Evolutionary conservation across 1,140 invertebrate genomes (phyloP).

Genomic region (Cyphomyrmex costatus): DNA sequence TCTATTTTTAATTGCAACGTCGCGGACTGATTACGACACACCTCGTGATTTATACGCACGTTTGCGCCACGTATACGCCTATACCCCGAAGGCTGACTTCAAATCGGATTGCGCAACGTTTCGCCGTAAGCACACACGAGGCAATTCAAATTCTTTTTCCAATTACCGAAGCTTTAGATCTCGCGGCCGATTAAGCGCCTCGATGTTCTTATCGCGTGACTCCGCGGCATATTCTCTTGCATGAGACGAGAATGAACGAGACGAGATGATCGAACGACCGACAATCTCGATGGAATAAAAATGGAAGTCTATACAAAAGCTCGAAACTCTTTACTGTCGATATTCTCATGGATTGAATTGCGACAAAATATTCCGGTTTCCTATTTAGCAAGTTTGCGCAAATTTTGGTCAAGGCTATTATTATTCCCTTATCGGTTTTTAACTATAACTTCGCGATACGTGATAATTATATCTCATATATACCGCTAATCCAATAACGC

Average conservation of each 20-base stretch:
- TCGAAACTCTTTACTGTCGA: background rate
- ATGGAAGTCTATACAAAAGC: slow-evolving; percentile 12
- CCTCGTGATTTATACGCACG: slow-evolving; percentile 30
- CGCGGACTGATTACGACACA: slow-evolving; percentile 47
- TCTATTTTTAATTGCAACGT: slow-evolving; percentile 59
- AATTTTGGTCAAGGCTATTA: slow-evolving; percentile 31
- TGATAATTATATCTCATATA: slow-evolving; percentile 26
- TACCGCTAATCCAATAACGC: background rate
- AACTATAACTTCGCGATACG: background rate
- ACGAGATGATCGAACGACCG: background rate
- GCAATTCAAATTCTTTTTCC: slow-evolving; percentile 45
- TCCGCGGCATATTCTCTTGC: background rate
- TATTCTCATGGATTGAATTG: background rate
- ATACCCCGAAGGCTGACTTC: background rate
- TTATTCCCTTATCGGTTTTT: slow-evolving; percentile 57
- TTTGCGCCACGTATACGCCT: background rate
- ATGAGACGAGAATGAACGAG: background rate
- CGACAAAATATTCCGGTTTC: background rate
- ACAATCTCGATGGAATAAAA: slow-evolving; percentile 13
- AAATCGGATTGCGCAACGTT: slow-evolving; percentile 53
- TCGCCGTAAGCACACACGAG: slow-evolving; percentile 23
- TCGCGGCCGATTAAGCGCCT: slow-evolving; percentile 14
- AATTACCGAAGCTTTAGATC: slow-evolving; percentile 59
- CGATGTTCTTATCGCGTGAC: slow-evolving; percentile 66
- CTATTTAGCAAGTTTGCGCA: background rate